phyloP scores from a whole-genome alignment of 2,113 vertebrate species.

The Microtus richardsoni region DNA sequence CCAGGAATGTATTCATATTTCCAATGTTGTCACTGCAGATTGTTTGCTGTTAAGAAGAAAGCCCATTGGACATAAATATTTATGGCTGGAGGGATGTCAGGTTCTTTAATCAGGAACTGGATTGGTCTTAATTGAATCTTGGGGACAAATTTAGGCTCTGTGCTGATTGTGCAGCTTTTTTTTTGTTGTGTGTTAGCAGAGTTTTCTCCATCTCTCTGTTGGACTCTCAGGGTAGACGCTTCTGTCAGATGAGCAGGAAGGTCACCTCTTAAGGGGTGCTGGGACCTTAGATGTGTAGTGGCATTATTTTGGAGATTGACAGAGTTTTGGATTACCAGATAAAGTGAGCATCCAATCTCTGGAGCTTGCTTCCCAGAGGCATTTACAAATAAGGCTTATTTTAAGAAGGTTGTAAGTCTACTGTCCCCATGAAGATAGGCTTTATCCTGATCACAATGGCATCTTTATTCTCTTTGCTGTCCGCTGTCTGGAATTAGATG shows the following conservation, averaged over 20 bases:
- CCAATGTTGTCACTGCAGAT: slow-evolving; percentile 79
- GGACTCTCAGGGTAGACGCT: neutral
- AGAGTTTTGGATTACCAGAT: neutral
- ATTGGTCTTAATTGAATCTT: slow-evolving; percentile 83
- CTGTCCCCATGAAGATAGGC: neutral
- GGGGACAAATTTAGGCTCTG: slow-evolving; percentile 70
- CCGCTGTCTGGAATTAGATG: neutral
- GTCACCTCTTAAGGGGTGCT: neutral
- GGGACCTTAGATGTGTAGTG: neutral
- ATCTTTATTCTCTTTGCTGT: neutral
- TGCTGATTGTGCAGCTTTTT: slow-evolving; percentile 58
- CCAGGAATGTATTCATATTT: slow-evolving; percentile 60
- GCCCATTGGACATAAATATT: slow-evolving; percentile 86
- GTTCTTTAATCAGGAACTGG: slow-evolving; percentile 82
- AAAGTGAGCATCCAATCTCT: neutral
- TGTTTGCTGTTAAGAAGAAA: slow-evolving; percentile 81
- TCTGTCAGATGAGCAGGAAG: neutral
- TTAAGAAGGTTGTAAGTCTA: neutral
- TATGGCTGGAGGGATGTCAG: slow-evolving; percentile 81
- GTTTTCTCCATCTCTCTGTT: neutral
- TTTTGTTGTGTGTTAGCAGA: slow-evolving; percentile 34
- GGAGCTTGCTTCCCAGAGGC: neutral
- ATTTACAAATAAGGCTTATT: neutral
- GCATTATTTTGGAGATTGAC: neutral
- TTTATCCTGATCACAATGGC: neutral